Evolutionary conservation across 2,797 vertebrate species (phyloP), one percentile per base, ranked within the genome.

Genomic region (Myripristis murdjan): DNA sequence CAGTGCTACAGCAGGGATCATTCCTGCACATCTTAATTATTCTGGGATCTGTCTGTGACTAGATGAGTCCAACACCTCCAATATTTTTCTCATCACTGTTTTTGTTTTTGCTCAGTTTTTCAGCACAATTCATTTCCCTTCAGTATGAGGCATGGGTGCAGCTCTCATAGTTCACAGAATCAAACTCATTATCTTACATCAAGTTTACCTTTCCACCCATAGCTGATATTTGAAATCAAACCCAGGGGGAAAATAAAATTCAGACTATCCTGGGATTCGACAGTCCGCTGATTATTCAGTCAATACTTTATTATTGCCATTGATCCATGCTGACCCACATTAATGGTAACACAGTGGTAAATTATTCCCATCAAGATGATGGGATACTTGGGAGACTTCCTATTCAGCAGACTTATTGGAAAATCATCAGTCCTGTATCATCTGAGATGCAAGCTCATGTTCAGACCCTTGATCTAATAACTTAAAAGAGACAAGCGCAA

Each of bases 11-110:
- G n/a, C n/a, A 31, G 54, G 28, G 58, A 49, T 66, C 53, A 75
- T 64, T 56, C 58, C 55, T 41, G 49, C 51, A 65, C 70, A 68
- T 79, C 54, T 48, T 64, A 59, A 77, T 76, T 80, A 63, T 80
- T 77, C 77, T 56, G 35, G 48, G 66, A 76, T 70, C 49, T 73
- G 72, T 80, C 78, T 83, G 64, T 57, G 26, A 64, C 52, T 31
- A 47, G 28, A 64, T 55, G 31, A 47, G 43, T 56, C 28, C 23
- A 37, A 68, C 44, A 64, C 66, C 24, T 60, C 43, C 16, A 18
- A 26, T 53, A 22, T 47, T 62, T 48, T 31, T 47, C 62, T 35
- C 31, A 14, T 12, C 16, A 44, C 16, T 41, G 39, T 53, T 22
- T 49, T 12, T n/a, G 11, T 14, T 31, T 53, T n/a, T n/a, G n/a